Evolutionary conservation across 2,797 vertebrate genomes (phyloP), one percentile per base, ranked within the genome.

Genomic region (Phoeniculus purpureus): DNA sequence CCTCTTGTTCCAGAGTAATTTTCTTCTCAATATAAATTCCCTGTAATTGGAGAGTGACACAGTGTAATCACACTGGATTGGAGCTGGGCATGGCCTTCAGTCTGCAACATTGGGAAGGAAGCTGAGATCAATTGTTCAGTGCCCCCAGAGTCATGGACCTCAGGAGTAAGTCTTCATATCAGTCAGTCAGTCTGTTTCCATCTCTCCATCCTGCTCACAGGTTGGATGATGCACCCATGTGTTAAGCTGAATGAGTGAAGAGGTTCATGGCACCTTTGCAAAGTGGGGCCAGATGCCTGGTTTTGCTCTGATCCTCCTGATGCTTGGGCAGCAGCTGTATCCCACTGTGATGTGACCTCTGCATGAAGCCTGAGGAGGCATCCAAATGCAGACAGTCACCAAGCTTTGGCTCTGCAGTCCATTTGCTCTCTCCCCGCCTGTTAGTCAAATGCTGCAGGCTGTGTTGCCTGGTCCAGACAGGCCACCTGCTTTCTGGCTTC

Each of bases 11-110:
- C 32, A 50, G 55, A 89, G 78, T 73, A 1, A 76, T 96, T 79
- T 91, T 81, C 43, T 64, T 87, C 79, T 93, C 81, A 40, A 82
- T 40, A 60, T 55, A 73, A 85, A 59, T 82, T 58, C 51, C 54
- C 65, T 75, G 45, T 92, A 87, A 77, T 73, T 90, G 66, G 59
- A 78, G 86, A 31, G 27, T 78, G 62, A 29, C 31, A 37, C 21
- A 40, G 70, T 85, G 47, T 76, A 73, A 90, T 95, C 66, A 66
- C 1, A 1, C 15, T 59, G 40, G 40, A 80, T 65, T 62, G 62
- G 62, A 87, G 45, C 68, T 68, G n/a, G 40, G 16, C 45, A 17
- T 26, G 48, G 51, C 25, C 68, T 92, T 91, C 4, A 1, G 82
- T 85, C 62, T 62, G 31, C 52, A 12, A 75, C 50, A 23, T 1